Evolutionary conservation across 2,113 vertebrate species (phyloP), one percentile per base, ranked within the genome.

Genomic region (Greenwoodochromis staneri): DNA sequence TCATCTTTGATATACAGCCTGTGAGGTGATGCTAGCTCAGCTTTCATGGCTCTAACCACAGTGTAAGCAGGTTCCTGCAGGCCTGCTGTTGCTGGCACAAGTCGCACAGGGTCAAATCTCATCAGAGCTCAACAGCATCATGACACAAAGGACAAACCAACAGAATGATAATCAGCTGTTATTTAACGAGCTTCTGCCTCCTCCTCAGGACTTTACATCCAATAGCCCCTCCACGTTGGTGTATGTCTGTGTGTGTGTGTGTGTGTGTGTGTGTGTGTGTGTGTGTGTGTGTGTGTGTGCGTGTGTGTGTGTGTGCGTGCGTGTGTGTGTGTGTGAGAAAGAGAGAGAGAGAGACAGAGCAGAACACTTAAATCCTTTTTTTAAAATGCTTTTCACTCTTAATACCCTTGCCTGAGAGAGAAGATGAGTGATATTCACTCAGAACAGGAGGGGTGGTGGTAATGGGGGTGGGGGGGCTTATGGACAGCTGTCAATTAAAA

Each of bases 401-500:
- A 95, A 96, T 95, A 93, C 94, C 90, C 84, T 91, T 45, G 66
- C 92, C 88, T 94, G 85, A 47, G 80, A 83, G 85, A 31, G 83
- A 69, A 69, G 27, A 45, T 29, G 61, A 54, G 54, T 9, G 38
- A 82, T 38, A 81, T 21, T 69, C 55, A 88, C 71, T 66, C 34
- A 63, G 89, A 84, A 80, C 81, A 69, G 54, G 54, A 53, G 81
- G 21, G 73, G 36, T 49, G 29, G 80, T 34, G 27, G n/a, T 13
- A 11, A 47, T 80, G 47, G 63, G 66, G 81, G 93, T 8, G 6
- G 45, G 80, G 81, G 31, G 80, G 80, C 81, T 89, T 95, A 94
- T 95, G 92, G 88, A 94, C 91, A 95, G 93, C 91, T 95, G 93
- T 96, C 95, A 94, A 95, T 96, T 95, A 95, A 93, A 93, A 95